Percentiles rank a stretch among this genome's conserved stretches.
Evolutionary conservation across 2,888 invertebrate genomes (phyloP).

Genomic region (Chymomyza caudatula): DNA sequence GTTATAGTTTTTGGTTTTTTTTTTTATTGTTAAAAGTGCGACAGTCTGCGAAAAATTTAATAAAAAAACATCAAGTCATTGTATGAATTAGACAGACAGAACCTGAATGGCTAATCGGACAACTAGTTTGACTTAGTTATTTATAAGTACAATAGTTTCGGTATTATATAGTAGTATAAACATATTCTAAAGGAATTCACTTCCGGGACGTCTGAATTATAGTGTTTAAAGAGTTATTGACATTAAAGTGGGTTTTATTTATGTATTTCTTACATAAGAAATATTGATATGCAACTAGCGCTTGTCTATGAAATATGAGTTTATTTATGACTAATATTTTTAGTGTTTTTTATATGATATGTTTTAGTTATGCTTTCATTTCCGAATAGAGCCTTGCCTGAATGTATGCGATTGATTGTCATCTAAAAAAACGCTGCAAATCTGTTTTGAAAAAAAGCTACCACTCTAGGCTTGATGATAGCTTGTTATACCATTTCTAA

Average conservation of each 20-base stretch:
- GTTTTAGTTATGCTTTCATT: too few species aligned
- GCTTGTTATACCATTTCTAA: too few species aligned
- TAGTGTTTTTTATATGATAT: background rate
- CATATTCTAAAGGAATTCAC: constrained; percentile 1
- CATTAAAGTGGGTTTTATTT: background rate
- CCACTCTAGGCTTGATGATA: too few species aligned
- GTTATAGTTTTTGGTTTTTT: constrained; percentile 15
- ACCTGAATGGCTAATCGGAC: background rate
- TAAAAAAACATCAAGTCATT: background rate
- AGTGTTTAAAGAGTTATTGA: background rate
- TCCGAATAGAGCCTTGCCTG: too few species aligned
- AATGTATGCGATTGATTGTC: too few species aligned
- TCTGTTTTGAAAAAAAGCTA: too few species aligned
- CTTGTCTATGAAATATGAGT: background rate
- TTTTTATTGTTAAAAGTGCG: background rate
- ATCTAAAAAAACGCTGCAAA: too few species aligned
- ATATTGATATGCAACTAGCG: background rate
- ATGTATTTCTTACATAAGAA: background rate
- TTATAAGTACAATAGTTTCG: too few species aligned
- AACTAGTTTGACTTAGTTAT: background rate
- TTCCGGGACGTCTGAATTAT: background rate
- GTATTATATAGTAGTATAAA: background rate
- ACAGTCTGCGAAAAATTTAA: constrained; percentile 24
- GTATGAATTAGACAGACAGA: background rate
- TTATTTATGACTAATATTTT: background rate